These are phyloP conservation scores for Amphibalanus amphitrite DNA, from an alignment of 1,140 invertebrate species.

Conservation along the genomic window DNA sequence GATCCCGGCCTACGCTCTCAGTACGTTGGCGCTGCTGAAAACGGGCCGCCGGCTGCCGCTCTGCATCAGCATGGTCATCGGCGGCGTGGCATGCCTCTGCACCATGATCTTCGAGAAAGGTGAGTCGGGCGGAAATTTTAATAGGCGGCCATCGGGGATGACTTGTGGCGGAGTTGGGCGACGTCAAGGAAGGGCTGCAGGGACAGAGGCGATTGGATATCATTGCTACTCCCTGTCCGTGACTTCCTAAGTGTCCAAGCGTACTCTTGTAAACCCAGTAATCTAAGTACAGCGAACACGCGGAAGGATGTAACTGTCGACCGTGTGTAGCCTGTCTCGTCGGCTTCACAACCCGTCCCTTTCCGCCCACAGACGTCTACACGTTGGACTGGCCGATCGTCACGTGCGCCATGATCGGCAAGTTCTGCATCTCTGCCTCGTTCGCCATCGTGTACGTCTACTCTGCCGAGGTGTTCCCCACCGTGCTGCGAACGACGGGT, in stretches of 20 bases:
- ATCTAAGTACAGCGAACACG: no score
- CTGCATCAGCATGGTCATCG: conserved; percentile 47
- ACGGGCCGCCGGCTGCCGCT: conserved; percentile 51
- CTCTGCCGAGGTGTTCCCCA: conserved; percentile 65
- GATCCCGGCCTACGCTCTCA: conserved; percentile 48
- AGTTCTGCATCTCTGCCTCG: conserved; percentile 68
- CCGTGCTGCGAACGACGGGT: conserved; percentile 29
- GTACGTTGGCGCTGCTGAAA: conserved; percentile 48
- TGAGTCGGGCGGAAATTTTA: no score
- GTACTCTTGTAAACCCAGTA: no score
- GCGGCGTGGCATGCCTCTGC: conserved; percentile 40
- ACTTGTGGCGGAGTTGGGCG: no score
- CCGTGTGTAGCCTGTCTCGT: no score
- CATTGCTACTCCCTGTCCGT: no score
- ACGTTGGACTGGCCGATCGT: conserved; percentile 22
- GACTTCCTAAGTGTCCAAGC: no score
- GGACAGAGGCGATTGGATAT: no score
- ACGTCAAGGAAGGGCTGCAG: no score
- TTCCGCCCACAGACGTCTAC: background rate
- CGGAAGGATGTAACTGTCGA: no score
- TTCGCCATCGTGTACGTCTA: conserved; percentile 79
- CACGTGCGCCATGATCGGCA: conserved; percentile 51
- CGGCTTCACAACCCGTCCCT: no score
- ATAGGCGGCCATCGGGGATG: no score
- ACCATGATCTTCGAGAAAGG: conserved; percentile 15